Evolutionary conservation across 2,113 vertebrate species (phyloP).

Genomic region (Thermophis baileyi): DNA sequence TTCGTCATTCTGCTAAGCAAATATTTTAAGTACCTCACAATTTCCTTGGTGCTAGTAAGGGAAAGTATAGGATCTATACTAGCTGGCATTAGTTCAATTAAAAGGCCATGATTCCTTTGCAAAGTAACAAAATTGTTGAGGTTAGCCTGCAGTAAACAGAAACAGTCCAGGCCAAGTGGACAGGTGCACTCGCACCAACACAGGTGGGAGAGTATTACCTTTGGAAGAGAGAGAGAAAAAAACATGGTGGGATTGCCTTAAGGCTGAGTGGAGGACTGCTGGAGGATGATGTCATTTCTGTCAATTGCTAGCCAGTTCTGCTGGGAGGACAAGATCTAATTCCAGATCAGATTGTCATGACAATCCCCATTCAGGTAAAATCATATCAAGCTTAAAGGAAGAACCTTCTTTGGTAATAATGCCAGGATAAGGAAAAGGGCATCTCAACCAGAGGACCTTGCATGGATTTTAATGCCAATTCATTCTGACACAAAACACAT

Average conservation of each 20-base stretch:
- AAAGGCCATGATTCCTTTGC: background rate
- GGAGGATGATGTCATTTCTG: background rate
- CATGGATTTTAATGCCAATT: slow-evolving; percentile 44
- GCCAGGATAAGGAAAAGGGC: background rate
- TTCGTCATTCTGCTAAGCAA: background rate
- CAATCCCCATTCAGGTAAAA: background rate
- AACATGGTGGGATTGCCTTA: background rate
- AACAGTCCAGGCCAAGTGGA: background rate
- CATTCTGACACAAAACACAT: slow-evolving; percentile 11
- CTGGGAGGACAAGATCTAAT: background rate
- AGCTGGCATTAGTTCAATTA: background rate
- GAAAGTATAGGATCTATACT: background rate
- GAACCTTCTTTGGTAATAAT: slow-evolving; percentile 19
- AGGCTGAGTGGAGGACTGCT: background rate
- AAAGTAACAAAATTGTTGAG: background rate
- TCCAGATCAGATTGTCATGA: background rate
- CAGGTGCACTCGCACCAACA: background rate
- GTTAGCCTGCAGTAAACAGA: background rate
- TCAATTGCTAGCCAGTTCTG: background rate
- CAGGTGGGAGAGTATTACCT: background rate
- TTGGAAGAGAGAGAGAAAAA: background rate
- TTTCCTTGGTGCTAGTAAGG: background rate
- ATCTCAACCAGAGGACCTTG: slow-evolving; percentile 35
- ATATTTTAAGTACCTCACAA: background rate
- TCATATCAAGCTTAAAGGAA: slow-evolving; percentile 9